phyloP scores from a whole-genome alignment of 2,888 invertebrate genomes.

The Ametastegia equiseti region DNA sequence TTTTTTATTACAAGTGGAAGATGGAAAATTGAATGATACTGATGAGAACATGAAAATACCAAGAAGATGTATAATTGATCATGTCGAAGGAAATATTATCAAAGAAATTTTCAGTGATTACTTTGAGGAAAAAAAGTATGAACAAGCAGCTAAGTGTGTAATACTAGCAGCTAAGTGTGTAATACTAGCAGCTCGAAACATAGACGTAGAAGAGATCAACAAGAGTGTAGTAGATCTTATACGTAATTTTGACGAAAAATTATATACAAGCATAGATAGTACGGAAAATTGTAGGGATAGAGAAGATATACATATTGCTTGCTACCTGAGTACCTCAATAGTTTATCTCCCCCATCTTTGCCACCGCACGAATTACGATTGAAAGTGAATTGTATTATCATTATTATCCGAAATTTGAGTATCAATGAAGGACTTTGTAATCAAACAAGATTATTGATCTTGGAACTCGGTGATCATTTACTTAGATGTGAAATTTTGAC shows the following conservation, averaged over 20 bases:
- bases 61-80: slow-evolving; percentile 14
- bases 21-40: slow-evolving; percentile 42
- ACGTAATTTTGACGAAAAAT: slow-evolving; percentile 14
- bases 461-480: slow-evolving; percentile 31
- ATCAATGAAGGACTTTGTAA: slow-evolving; percentile 44
- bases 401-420: slow-evolving; percentile 48
- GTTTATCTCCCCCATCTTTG: slow-evolving; percentile 21
- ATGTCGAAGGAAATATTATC: neutral
- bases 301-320: slow-evolving; percentile 6
- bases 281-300: slow-evolving; percentile 1
- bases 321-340: slow-evolving; percentile 41
- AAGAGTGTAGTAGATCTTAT: slow-evolving; percentile 30
- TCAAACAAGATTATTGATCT: slow-evolving; percentile 33
- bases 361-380: slow-evolving; percentile 46
- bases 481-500: slow-evolving; percentile 32
- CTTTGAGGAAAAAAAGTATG: slow-evolving; percentile 9
- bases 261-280: slow-evolving; percentile 41
- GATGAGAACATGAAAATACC: slow-evolving; percentile 39
- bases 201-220: slow-evolving; percentile 43
- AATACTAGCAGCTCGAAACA: slow-evolving; percentile 41
- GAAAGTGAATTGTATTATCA: slow-evolving; percentile 28
- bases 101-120: neutral
- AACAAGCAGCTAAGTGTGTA: slow-evolving; percentile 35
- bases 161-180: slow-evolving; percentile 45
- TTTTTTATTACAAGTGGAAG: slow-evolving; percentile 32